Evolutionary conservation across 1,140 invertebrate species (phyloP), one percentile per base, ranked within the genome.

Genomic region (Drosophila orosa): DNA sequence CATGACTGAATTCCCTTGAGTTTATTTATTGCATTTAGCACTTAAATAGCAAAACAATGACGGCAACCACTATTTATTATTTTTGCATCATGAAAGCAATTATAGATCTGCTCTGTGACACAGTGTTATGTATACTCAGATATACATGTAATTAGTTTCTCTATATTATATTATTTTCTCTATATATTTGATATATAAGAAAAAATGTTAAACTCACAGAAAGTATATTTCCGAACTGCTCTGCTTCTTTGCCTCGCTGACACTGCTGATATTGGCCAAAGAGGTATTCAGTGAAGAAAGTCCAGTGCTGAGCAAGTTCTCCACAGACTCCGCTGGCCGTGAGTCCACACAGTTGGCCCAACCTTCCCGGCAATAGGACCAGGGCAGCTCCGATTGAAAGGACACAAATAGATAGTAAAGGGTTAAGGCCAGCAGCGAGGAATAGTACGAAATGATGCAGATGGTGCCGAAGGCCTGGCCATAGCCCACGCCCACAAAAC

Each of bases 381-480:
- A 96, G 0, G 95, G 95, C 29, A 96, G 91, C 0, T 93, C 92
- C 9, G 92, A 81, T 52, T 93, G 91, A 72, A 96, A 96, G 24
- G 95, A 95, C 72, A 94, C 94, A 1, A 94, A 91, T 27, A 96
- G 87, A 77, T 96, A 96, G 80, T 94, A 95, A 3, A 96, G 83
- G 6, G 95, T 95, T 66, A 96, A 92, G 3, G 95, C 94, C 78
- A 96, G 94, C 54, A 96, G 93, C 0, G 95, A 94, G 19, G 95
- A 95, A 81, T 96, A 96, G 81, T 96, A 96, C 0, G 95, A 94
- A 31, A 96, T 93, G 22, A 97, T 94, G 44, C 95, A 93, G 57
- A 94, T 93, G 13, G 95, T 95, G 1, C 95, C 94, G 1, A 96
- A 92, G 9, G 95, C 95, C 90, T 96, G 95, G 1, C 95, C 95